Percentiles rank a stretch among this genome's conserved stretches.
Evolutionary conservation across 1,140 invertebrate species (phyloP).

Genomic region (Cecropterus lyciades): DNA sequence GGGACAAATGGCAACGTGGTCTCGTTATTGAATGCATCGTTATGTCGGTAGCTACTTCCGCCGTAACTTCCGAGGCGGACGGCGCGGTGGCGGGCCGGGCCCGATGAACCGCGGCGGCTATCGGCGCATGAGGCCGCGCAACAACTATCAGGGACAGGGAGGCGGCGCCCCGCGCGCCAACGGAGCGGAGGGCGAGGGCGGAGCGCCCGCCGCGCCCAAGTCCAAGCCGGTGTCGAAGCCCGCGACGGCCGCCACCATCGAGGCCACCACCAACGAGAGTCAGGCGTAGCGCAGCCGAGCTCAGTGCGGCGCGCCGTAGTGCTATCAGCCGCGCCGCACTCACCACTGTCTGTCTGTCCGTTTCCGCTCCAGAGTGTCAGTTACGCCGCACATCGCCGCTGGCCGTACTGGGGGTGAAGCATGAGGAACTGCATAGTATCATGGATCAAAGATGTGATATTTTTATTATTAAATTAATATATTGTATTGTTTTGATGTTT

Average conservation of each 20-base stretch:
- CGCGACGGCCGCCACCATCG: slow-evolving; percentile 60
- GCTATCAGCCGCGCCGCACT: slow-evolving; percentile 62
- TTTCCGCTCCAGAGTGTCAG: slow-evolving; percentile 24
- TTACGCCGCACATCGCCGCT: slow-evolving; percentile 19
- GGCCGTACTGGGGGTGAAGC: slow-evolving; percentile 46
- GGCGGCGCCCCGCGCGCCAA: slow-evolving; percentile 40
- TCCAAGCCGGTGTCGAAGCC: slow-evolving; percentile 58
- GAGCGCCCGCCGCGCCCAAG: slow-evolving; percentile 54
- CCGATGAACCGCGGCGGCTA: slow-evolving; percentile 72
- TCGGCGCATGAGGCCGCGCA: slow-evolving; percentile 67
- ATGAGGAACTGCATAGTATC: slow-evolving; percentile 73
- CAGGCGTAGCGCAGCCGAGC: slow-evolving; percentile 66
- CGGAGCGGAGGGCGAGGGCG: slow-evolving; percentile 49
- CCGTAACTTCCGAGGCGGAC: slow-evolving; percentile 76
- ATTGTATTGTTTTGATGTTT: slow-evolving; percentile 50
- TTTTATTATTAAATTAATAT: slow-evolving; percentile 71
- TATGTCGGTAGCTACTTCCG: slow-evolving; percentile 65
- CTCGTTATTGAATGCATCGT: background rate
- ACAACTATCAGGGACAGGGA: slow-evolving; percentile 51
- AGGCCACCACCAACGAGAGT: slow-evolving; percentile 80
- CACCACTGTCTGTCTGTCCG: slow-evolving; percentile 49
- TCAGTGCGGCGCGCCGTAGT: slow-evolving; percentile 65
- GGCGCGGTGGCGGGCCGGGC: slow-evolving; percentile 69
- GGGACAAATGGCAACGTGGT: too few species aligned
- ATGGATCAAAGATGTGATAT: slow-evolving; percentile 79